Percentiles rank a stretch among this genome's conserved stretches.
Conservation (phyloP, 2,113 vertebrate genomes). For the Dendrocopos noguchii region DNA sequence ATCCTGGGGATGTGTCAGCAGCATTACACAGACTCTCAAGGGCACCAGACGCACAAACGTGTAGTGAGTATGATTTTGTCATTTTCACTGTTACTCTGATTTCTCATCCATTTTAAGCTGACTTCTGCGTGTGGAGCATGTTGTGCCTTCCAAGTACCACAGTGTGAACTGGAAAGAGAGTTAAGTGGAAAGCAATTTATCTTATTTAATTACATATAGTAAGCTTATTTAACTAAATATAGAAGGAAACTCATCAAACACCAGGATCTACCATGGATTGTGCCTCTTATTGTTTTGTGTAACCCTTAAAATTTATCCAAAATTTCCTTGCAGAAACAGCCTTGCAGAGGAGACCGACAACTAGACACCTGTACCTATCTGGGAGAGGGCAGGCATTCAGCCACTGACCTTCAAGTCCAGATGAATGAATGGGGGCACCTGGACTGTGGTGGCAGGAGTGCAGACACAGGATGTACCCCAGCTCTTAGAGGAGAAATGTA, state of each 20-base stretch:
- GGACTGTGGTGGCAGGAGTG: neutral
- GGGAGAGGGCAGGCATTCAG: neutral
- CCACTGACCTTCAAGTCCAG: accelerated
- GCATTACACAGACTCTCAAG: neutral
- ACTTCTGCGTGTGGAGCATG: accelerated
- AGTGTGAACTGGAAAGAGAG: neutral
- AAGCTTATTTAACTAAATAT: neutral
- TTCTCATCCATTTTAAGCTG: neutral
- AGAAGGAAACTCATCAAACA: neutral
- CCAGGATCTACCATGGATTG: neutral
- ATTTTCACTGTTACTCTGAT: neutral
- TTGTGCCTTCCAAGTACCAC: neutral
- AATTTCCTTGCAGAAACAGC: neutral
- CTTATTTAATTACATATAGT: neutral
- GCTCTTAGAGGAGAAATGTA: neutral
- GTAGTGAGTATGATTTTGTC: neutral
- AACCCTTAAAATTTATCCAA: neutral
- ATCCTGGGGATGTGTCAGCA: neutral
- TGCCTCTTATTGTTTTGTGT: neutral
- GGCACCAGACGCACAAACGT: neutral
- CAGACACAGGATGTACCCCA: neutral
- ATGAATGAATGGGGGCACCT: neutral
- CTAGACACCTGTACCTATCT: accelerated
- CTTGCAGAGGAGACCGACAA: accelerated
- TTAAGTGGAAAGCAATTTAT: neutral